Conservation (phyloP, 2,113 vertebrate species). For the Bucco capensis region DNA sequence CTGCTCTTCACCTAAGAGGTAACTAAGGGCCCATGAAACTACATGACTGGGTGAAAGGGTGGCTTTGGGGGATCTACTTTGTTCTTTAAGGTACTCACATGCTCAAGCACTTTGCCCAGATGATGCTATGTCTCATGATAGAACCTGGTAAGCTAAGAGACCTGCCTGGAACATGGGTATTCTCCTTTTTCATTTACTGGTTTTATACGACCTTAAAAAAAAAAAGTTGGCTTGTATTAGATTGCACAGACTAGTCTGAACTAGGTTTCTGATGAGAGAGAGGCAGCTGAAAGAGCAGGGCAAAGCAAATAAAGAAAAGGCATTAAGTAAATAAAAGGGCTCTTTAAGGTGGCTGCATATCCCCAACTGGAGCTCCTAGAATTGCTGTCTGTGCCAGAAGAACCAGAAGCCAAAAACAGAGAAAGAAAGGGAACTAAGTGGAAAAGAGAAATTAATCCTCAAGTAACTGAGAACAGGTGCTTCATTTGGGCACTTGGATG, state of each 20-base stretch:
- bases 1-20: neutral
- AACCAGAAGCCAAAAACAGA: slow-evolving; percentile 9
- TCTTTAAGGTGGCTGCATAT: slow-evolving; percentile 8
- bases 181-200: neutral
- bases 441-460: slow-evolving; percentile 46
- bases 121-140: neutral
- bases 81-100: neutral
- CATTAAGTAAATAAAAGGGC: slow-evolving; percentile 12
- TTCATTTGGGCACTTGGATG: slow-evolving; percentile 48
- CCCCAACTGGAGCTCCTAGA: neutral
- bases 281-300: slow-evolving; percentile 9
- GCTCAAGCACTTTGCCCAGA: neutral
- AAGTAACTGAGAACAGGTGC: slow-evolving; percentile 56
- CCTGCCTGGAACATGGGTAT: neutral
- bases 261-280: neutral
- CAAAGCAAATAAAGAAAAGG: neutral
- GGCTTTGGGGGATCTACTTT: neutral
- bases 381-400: slow-evolving; percentile 10
- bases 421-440: neutral
- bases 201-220: neutral
- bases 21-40: neutral
- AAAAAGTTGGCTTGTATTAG: neutral
- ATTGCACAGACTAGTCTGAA: neutral
- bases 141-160: neutral
- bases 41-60: neutral